Evolutionary conservation across 2,888 invertebrate genomes (phyloP).

Genomic region (Capitulum mitella): DNA sequence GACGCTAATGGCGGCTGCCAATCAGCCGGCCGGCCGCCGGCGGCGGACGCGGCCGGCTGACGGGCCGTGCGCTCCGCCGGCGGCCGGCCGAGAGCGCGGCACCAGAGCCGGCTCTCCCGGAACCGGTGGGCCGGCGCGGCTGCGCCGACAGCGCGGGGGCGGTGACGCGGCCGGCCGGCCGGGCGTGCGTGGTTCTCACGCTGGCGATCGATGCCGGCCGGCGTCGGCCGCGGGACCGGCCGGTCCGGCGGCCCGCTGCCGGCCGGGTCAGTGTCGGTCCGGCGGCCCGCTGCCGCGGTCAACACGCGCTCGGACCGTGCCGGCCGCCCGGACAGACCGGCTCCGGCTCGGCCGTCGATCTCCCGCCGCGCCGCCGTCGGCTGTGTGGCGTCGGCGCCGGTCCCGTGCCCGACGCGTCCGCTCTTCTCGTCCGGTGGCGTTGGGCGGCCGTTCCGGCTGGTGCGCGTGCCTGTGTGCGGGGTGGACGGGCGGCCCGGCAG

Average conservation of each 20-base stretch:
- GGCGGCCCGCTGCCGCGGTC: not conserved
- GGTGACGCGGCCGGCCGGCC: not conserved
- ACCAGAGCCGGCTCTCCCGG: too few relatives aligned
- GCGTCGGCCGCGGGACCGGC: not conserved
- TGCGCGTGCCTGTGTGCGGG: too few relatives aligned
- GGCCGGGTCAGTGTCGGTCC: not conserved
- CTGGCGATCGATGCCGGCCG: not conserved
- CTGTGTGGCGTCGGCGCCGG: too few relatives aligned
- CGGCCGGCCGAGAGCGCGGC: too few relatives aligned
- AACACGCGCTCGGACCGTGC: not conserved
- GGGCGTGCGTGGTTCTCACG: not conserved
- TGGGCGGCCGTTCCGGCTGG: too few relatives aligned
- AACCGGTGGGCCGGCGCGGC: too few relatives aligned
- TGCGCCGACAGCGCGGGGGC: too few relatives aligned
- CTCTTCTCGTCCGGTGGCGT: too few relatives aligned
- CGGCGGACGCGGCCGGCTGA: not conserved
- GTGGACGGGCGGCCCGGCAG: too few relatives aligned
- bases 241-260: not conserved
- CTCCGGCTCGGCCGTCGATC: not conserved
- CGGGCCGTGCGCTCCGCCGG: too few relatives aligned
- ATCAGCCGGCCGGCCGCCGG: not conserved
- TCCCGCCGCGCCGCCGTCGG: too few relatives aligned
- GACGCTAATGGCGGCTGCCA: not conserved
- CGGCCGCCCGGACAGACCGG: not conserved
- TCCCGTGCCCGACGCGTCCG: too few relatives aligned